Conservation (phyloP, 2,888 invertebrate genomes). For the Meliscaeva auricollis region DNA sequence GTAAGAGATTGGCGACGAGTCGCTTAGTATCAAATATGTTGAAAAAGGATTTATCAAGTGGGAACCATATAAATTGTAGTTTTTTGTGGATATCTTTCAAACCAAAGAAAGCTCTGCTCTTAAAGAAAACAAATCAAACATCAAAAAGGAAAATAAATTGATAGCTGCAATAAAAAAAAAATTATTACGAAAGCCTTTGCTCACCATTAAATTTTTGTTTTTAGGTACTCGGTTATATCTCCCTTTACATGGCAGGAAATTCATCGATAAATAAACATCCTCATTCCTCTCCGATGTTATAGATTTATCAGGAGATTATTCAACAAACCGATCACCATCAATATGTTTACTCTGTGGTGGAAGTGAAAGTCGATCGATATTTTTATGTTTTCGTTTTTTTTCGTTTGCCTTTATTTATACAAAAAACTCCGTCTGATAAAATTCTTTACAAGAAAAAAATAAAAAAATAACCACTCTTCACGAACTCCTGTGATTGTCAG, state of each 20-base stretch:
- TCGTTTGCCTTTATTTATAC: background rate
- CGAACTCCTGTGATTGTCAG: constrained; percentile 54
- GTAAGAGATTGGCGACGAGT: too few relatives aligned
- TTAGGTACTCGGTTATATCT: too few relatives aligned
- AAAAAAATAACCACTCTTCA: constrained; percentile 6
- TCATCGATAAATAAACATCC: constrained; percentile 39
- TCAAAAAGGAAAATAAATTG: too few relatives aligned
- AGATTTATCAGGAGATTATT: constrained; percentile 47
- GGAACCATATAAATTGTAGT: too few relatives aligned
- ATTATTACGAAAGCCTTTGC: constrained; percentile 18
- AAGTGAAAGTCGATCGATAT: constrained; percentile 71
- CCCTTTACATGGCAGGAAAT: constrained; percentile 26
- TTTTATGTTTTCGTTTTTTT: constrained; percentile 23
- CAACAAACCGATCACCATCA: constrained; percentile 52
- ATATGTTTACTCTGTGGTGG: constrained; percentile 25
- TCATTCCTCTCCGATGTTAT: constrained; percentile 51
- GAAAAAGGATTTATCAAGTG: too few relatives aligned
- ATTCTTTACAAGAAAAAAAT: constrained; percentile 51
- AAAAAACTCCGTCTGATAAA: constrained; percentile 43
- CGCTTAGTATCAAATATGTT: too few relatives aligned
- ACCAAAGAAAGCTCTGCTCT: too few relatives aligned
- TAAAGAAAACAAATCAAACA: too few relatives aligned
- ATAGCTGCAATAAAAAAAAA: too few relatives aligned
- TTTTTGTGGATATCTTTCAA: too few relatives aligned
- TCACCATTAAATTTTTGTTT: background rate